Evolutionary conservation across 2,797 vertebrate genomes (phyloP).

Genomic region (Acanthurus tractus): DNA sequence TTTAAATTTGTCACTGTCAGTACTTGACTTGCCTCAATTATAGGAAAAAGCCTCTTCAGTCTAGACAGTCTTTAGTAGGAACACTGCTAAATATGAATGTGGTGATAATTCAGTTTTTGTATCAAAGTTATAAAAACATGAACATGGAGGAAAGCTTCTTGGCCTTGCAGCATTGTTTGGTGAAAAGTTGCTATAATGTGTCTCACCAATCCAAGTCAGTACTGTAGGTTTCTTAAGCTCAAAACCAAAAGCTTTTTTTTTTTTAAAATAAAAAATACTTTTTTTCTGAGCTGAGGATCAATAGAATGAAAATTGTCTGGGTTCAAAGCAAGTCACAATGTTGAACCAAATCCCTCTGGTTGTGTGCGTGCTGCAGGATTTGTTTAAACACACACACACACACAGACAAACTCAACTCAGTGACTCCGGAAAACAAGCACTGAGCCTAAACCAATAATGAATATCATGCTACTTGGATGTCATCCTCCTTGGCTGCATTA

Average conservation of each 20-base stretch:
- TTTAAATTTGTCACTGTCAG: constrained; percentile 17
- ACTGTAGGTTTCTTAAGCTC: constrained; percentile 15
- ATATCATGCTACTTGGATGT: neutral
- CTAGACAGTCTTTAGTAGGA: neutral
- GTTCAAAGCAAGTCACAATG: constrained; percentile 52
- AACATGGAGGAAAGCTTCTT: neutral
- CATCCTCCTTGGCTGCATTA: too few relatives aligned
- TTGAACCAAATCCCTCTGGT: constrained; percentile 43
- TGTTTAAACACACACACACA: neutral
- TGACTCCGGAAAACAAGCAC: constrained; percentile 5
- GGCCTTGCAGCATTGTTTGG: neutral
- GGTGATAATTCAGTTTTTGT: neutral
- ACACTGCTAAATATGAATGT: neutral
- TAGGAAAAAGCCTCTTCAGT: neutral
- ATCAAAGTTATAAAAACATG: neutral
- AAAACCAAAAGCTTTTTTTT: constrained; percentile 38
- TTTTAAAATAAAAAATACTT: neutral
- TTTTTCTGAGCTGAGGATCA: constrained; percentile 51
- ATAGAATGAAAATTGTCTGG: constrained; percentile 38
- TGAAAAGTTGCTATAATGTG: constrained; percentile 17
- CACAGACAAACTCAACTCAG: constrained; percentile 3
- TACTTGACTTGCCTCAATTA: neutral
- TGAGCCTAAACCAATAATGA: constrained; percentile 14
- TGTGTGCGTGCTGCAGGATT: constrained; percentile 34
- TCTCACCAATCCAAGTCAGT: constrained; percentile 10